Conservation (phyloP, 2,888 invertebrate genomes). For the Athripsodes cinereus region DNA sequence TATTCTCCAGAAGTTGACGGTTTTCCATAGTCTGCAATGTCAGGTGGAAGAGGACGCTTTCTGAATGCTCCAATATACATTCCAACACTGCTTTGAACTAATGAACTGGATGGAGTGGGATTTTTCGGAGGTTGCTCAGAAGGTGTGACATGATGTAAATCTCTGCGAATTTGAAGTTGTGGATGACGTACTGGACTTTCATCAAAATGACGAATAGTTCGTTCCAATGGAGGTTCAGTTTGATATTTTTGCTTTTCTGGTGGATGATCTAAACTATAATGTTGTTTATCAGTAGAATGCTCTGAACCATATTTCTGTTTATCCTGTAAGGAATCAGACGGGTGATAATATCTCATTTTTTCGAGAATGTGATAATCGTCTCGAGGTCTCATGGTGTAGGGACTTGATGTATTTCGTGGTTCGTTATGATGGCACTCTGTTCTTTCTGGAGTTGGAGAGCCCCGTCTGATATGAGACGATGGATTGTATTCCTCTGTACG, state of each 20-base stretch:
- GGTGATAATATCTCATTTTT: constrained; percentile 20
- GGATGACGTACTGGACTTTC: constrained; percentile 48
- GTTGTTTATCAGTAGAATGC: constrained; percentile 34
- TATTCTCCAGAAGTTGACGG: constrained; percentile 40
- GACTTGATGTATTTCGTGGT: constrained; percentile 50
- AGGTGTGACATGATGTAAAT: constrained; percentile 56
- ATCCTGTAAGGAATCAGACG: constrained; percentile 30
- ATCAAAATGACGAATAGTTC: constrained; percentile 47
- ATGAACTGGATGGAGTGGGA: constrained; percentile 37
- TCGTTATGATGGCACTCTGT: constrained; percentile 66
- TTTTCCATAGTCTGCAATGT: constrained; percentile 43
- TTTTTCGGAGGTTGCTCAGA: constrained; percentile 40
- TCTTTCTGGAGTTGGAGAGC: constrained; percentile 45
- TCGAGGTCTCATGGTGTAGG: constrained; percentile 72
- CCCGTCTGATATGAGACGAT: constrained; percentile 32
- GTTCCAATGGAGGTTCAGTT: constrained; percentile 45
- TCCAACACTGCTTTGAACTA: constrained; percentile 44
- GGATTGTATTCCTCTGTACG: constrained; percentile 29
- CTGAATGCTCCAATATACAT: constrained; percentile 51
- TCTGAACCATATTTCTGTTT: constrained; percentile 34
- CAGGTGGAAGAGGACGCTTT: constrained; percentile 53
- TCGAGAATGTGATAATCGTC: constrained; percentile 38
- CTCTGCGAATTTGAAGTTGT: constrained; percentile 69
- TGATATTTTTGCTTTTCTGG: constrained; percentile 42
- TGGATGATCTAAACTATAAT: constrained; percentile 39